phyloP scores from a whole-genome alignment of 2,888 invertebrate species.

The Acanthosepion lycidas region DNA sequence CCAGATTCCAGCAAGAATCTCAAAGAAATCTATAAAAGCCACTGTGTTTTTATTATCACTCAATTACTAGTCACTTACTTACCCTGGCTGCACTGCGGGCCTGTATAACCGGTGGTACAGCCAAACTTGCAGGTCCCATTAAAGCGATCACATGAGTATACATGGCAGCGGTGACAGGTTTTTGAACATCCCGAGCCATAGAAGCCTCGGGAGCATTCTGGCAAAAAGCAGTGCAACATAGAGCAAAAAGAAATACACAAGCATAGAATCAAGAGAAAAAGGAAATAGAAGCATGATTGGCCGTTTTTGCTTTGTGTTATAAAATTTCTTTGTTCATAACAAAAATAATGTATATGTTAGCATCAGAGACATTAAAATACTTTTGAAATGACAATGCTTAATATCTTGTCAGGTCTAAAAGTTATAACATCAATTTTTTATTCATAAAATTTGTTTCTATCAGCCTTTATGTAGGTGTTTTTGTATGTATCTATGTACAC shows the following conservation, averaged over 20 bases:
- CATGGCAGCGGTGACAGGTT: constrained; percentile 23
- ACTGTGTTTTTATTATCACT: too few relatives aligned
- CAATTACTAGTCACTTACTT: not conserved
- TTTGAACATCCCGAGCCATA: constrained; percentile 13
- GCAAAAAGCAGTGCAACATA: constrained; percentile 14
- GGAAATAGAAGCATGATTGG: not conserved
- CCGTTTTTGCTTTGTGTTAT: not conserved
- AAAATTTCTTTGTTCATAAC: not conserved
- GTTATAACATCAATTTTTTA: too few relatives aligned
- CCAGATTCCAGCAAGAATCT: not conserved
- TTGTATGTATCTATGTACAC: too few relatives aligned
- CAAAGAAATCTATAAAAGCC: not conserved
- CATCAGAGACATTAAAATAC: too few relatives aligned
- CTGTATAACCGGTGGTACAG: not conserved
- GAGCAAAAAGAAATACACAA: constrained; percentile 8
- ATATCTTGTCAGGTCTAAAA: too few relatives aligned
- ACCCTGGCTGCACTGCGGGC: constrained; percentile 23
- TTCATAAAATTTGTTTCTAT: too few relatives aligned
- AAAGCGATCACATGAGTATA: constrained; percentile 14
- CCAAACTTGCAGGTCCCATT: constrained; percentile 33
- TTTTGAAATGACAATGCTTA: too few relatives aligned
- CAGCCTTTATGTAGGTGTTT: too few relatives aligned
- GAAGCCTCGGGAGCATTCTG: not conserved
- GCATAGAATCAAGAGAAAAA: not conserved
- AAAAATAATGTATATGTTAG: too few relatives aligned